phyloP scores from a whole-genome alignment of 2,113 vertebrate genomes.

The Arenaria interpres region DNA sequence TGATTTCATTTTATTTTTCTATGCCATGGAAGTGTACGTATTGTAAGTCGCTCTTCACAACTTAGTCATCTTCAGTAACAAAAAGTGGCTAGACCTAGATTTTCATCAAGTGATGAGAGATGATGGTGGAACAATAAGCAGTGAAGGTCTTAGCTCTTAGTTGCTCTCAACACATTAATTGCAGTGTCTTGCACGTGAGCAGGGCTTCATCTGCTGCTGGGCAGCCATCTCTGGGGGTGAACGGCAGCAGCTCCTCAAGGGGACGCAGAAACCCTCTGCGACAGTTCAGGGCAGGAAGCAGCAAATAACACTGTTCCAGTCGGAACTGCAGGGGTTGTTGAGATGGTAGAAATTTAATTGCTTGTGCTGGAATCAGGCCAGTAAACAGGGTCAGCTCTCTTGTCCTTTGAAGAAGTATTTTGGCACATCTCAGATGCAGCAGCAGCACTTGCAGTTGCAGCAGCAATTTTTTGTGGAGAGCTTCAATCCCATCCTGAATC shows the following conservation, averaged over 20 bases:
- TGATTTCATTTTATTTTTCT: background rate
- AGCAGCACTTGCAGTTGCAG: background rate
- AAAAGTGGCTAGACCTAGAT: background rate
- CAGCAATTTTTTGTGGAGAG: background rate
- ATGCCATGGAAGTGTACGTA: background rate
- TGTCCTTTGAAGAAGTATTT: slow-evolving; percentile 8
- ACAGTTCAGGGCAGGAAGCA: background rate
- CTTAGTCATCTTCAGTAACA: background rate
- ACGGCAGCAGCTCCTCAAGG: background rate
- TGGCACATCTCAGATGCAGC: background rate
- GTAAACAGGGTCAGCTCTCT: slow-evolving; percentile 28
- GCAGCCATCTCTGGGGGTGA: background rate
- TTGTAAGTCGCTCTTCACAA: background rate
- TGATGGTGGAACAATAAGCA: background rate
- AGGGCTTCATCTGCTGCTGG: background rate
- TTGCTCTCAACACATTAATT: background rate
- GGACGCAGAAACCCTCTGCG: fast-evolving
- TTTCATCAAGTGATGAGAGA: background rate
- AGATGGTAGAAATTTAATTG: slow-evolving; percentile 35
- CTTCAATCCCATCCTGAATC: fast-evolving
- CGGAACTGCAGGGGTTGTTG: slow-evolving; percentile 7
- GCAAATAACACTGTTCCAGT: background rate
- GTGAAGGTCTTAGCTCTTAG: background rate
- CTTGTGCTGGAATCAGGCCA: slow-evolving; percentile 54
- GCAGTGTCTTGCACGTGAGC: background rate